A percentile compares a stretch with the other conserved stretches of the same genome.
These are phyloP conservation scores for Urechis unicinctus DNA, from an alignment of 2,888 invertebrate genomes.

Conservation along the genomic window DNA sequence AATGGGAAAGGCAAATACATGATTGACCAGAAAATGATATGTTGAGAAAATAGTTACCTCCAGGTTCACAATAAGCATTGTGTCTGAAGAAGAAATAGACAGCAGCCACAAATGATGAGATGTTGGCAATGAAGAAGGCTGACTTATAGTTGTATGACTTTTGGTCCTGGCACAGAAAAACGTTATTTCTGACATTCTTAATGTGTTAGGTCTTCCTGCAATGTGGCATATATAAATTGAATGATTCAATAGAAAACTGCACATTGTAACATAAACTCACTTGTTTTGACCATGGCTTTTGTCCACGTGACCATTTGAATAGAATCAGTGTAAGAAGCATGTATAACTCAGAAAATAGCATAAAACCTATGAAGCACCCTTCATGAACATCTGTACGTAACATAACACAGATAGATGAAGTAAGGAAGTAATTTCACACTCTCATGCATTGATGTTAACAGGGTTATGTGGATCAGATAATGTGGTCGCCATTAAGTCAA, in stretches of 20 bases:
- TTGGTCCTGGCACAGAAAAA: slow-evolving; percentile 8
- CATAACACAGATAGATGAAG: slow-evolving; percentile 3
- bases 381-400: slow-evolving; percentile 55
- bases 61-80: slow-evolving; percentile 77
- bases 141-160: slow-evolving; percentile 9
- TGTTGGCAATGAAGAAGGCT: slow-evolving; percentile 60
- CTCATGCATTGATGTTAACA: too few relatives aligned
- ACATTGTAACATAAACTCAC: too few relatives aligned
- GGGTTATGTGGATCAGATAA: too few relatives aligned
- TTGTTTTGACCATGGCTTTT: background rate
- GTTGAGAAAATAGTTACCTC: slow-evolving; percentile 75
- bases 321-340: slow-evolving; percentile 74
- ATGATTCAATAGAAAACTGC: too few relatives aligned
- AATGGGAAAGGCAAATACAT: too few relatives aligned
- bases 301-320: slow-evolving; percentile 16
- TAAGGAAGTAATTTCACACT: too few relatives aligned
- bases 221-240: background rate
- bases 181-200: background rate
- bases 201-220: background rate
- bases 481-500: too few relatives aligned
- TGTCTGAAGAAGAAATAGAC: slow-evolving; percentile 82
- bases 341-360: slow-evolving; percentile 76
- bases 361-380: slow-evolving; percentile 79
- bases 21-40: too few relatives aligned
- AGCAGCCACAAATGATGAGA: slow-evolving; percentile 72